A percentile compares a stretch with the other conserved stretches of the same genome.
phyloP scores from a whole-genome alignment of 37 sponge, comb jelly and placozoan genomes.

The Bolinopsis microptera region DNA sequence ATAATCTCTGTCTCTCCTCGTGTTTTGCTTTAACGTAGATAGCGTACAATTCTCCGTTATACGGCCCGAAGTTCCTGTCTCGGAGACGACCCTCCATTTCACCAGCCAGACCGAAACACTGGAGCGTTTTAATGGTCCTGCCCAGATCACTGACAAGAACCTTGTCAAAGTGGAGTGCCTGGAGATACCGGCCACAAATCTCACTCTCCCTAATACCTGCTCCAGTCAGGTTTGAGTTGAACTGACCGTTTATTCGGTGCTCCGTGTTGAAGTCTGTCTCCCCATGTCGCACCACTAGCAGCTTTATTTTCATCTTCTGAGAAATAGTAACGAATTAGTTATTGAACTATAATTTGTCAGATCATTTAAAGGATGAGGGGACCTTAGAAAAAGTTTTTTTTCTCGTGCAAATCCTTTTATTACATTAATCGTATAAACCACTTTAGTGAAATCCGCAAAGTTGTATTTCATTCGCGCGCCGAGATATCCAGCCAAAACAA shows the following conservation, averaged over 20 bases:
- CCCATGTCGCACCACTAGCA: constrained; percentile 30
- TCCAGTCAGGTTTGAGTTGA: not conserved
- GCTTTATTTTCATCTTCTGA: not conserved
- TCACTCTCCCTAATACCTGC: not conserved
- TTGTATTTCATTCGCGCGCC: too few relatives aligned
- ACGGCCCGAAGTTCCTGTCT: constrained; percentile 60
- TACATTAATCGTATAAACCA: too few relatives aligned
- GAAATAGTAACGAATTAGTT: too few relatives aligned
- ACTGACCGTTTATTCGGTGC: constrained; percentile 36
- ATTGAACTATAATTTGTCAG: too few relatives aligned
- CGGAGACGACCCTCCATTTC: constrained; percentile 3
- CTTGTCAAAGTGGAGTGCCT: not conserved
- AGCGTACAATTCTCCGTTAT: constrained; percentile 22
- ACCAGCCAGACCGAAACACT: not conserved
- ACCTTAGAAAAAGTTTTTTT: too few relatives aligned
- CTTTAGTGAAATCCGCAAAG: too few relatives aligned
- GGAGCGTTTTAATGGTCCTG: not conserved
- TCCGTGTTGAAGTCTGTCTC: not conserved
- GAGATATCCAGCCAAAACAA: too few relatives aligned
- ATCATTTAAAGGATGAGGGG: too few relatives aligned
- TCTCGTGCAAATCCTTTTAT: too few relatives aligned
- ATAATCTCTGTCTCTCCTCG: constrained; percentile 38
- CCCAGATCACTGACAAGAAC: constrained; percentile 51
- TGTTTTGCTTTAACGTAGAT: constrained; percentile 5
- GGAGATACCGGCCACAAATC: not conserved